Base-by-base conservation (phyloP, 2,113 vertebrate species). In the Canis aureus region DNA sequence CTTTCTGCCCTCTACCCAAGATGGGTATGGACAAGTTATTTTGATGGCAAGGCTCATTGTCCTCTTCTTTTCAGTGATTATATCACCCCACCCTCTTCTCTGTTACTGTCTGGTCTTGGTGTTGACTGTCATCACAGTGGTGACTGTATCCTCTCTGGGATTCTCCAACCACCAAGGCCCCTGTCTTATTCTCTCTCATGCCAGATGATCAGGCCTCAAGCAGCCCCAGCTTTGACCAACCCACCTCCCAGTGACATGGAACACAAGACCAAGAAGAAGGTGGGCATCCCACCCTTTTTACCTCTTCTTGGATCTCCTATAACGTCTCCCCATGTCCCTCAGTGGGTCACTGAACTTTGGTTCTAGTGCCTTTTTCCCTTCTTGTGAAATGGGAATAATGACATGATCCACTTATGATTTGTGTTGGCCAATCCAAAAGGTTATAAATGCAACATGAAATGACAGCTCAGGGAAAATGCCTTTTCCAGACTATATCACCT, bases 91-190 rank as follows among this genome's bases (percentile, higher is more conserved):
- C 3, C 3, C 11, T 23, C 27, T 15, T 25, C 57, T 62, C 38
- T 79, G 38, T n/a, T 27, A 13, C 5, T 43, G 2, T 15, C 29
- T 85, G n/a, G 53, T 27, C 19, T 22, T 55, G 10, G n/a, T 81
- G 43, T 27, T 62, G 76, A 43, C 5, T 74, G 11, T 82, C 90
- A 49, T 17, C n/a, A 66, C 19, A 27, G 35, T 22, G 53, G 13
- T 71, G 19, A 74, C 43, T 1, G 0, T 19, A 20, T 25, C 1
- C 23, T 1, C 2, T 51, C 53, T 62, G 2, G 12, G 64, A 4
- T 81, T 73, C 3, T 43, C 29, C 62, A 17, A 35, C 12, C 32
- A n/a, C 32, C 29, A 51, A 23, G 59, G 55, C 13, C 35, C 16
- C 29, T 35, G 5, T 5, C 20, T 88, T 7, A 49, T 5, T 10